Evolutionary conservation across 2,113 vertebrate genomes (phyloP).

Genomic region (Brachyhypopomus gauderio): DNA sequence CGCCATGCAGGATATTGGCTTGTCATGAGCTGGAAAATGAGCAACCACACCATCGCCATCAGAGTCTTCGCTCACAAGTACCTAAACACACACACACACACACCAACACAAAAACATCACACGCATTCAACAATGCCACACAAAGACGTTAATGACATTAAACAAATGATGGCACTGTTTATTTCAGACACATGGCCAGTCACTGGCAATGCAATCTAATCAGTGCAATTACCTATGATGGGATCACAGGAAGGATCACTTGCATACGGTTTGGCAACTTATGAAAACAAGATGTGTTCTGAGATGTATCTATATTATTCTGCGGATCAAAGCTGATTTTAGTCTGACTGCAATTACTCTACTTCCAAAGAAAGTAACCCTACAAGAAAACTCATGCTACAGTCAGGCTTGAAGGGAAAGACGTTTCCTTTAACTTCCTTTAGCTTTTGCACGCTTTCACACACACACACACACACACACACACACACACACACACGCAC

Average conservation of each 20-base stretch:
- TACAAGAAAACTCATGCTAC: not conserved
- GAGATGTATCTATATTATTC: slow-evolving; percentile 17
- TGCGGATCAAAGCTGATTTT: slow-evolving; percentile 20
- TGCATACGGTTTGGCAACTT: slow-evolving; percentile 41
- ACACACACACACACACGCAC: slow-evolving; percentile 13
- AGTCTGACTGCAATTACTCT: not conserved
- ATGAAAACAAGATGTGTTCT: slow-evolving; percentile 34
- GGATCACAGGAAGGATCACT: slow-evolving; percentile 30
- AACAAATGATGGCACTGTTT: slow-evolving; percentile 38
- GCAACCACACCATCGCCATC: slow-evolving; percentile 95
- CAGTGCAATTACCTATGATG: slow-evolving; percentile 16
- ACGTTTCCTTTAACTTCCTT: not conserved
- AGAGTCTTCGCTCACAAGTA: slow-evolving; percentile 92
- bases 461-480: not conserved
- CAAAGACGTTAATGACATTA: slow-evolving; percentile 19
- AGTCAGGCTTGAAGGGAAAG: slow-evolving; percentile 11
- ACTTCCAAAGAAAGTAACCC: not conserved
- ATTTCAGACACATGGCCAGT: slow-evolving; percentile 30
- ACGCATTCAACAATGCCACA: slow-evolving; percentile 35
- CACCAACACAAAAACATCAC: slow-evolving; percentile 44
- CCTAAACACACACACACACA: slow-evolving; percentile 72
- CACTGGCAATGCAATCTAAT: slow-evolving; percentile 36
- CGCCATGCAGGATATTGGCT: slow-evolving; percentile 98
- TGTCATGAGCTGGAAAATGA: slow-evolving; percentile 98
- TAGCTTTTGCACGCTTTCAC: too few species aligned